phyloP scores from a whole-genome alignment of 2,888 invertebrate species.

The Panzeria rudis region DNA sequence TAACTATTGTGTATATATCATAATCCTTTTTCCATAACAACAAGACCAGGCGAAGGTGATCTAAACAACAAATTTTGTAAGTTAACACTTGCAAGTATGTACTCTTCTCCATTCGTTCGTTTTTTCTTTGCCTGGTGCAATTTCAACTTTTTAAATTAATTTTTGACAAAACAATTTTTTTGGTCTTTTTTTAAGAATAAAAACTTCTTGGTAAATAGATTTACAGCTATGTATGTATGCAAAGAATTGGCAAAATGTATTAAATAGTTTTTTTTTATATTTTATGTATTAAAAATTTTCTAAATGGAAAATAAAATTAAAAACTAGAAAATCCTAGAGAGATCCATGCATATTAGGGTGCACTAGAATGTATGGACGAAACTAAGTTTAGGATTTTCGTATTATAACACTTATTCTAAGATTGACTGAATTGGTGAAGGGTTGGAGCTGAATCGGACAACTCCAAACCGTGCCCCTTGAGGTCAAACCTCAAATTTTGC shows the following conservation, averaged over 20 bases:
- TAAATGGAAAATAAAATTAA: slow-evolving; percentile 17
- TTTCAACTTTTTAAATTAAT: slow-evolving; percentile 69
- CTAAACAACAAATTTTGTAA: slow-evolving; percentile 26
- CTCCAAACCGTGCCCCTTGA: too few species aligned
- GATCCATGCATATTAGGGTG: too few species aligned
- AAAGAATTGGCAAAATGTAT: slow-evolving; percentile 23
- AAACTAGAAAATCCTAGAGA: neutral
- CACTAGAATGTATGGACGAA: too few species aligned
- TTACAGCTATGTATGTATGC: slow-evolving; percentile 15
- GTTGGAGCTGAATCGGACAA: too few species aligned
- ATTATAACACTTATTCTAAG: too few species aligned
- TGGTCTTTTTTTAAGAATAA: slow-evolving; percentile 30
- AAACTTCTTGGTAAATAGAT: slow-evolving; percentile 40
- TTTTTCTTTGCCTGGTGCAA: slow-evolving; percentile 51
- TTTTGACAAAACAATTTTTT: slow-evolving; percentile 62
- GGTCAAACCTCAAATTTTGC: too few species aligned
- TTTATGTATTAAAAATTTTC: neutral
- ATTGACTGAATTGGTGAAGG: too few species aligned
- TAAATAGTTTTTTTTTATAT: neutral
- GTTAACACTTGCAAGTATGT: slow-evolving; percentile 16
- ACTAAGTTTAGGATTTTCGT: too few species aligned
- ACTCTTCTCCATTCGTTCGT: neutral
- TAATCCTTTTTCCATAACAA: slow-evolving; percentile 58
- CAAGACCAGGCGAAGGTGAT: slow-evolving; percentile 7
- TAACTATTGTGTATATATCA: slow-evolving; percentile 49